These are phyloP conservation scores for Drosophila santomea DNA, from an alignment of 1,140 invertebrate species.

Conservation along the genomic window DNA sequence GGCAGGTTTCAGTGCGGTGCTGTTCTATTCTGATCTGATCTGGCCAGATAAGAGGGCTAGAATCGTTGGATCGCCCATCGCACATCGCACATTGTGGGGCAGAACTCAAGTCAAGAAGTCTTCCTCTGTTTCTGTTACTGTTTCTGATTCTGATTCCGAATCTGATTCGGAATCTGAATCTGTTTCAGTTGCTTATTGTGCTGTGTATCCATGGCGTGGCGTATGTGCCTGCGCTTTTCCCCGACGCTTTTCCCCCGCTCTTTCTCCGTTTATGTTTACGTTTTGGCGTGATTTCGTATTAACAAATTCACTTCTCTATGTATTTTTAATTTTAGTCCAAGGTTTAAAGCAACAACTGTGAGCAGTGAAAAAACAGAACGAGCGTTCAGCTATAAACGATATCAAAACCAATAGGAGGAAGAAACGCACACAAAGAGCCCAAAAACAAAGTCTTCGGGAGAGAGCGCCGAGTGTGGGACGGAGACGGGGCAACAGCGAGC, in stretches of 20 bases:
- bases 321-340: constrained; percentile 84
- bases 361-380: constrained; percentile 4
- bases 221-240: constrained; percentile 21
- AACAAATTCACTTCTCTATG: constrained; percentile 67
- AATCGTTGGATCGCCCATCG: neutral
- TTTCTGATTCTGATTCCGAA: too few species aligned
- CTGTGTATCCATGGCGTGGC: constrained; percentile 1
- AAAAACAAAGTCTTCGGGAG: constrained; percentile 48
- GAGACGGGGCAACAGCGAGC: constrained; percentile 2
- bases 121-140: neutral
- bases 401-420: constrained; percentile 66
- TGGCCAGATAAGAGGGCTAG: constrained; percentile 16
- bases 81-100: neutral
- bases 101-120: constrained; percentile 16
- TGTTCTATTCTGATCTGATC: constrained; percentile 13
- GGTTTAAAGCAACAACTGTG: constrained; percentile 76
- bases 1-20: constrained; percentile 1
- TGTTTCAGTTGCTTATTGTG: neutral
- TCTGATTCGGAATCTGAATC: too few species aligned
- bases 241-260: neutral
- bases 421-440: constrained; percentile 50
- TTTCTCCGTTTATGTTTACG: constrained; percentile 56
- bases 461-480: constrained; percentile 14
- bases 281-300: constrained; percentile 70
- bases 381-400: constrained; percentile 60